Evolutionary conservation across 2,888 invertebrate genomes (phyloP), one percentile per base, ranked within the genome.

Genomic region (Nycteola revayana): DNA sequence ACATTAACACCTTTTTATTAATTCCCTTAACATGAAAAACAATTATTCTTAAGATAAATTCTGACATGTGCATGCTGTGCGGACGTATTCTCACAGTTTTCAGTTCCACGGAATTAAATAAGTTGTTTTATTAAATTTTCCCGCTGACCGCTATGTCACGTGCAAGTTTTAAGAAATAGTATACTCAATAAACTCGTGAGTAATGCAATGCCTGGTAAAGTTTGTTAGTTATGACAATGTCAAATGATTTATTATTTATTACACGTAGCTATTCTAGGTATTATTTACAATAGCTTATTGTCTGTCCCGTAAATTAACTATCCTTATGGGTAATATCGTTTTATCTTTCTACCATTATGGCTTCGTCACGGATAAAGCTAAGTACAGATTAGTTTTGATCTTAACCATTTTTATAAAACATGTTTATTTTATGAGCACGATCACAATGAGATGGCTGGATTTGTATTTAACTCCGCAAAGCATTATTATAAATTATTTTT

Each of bases 231-330:
- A 60, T 66, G 66, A 63, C 56, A 44, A 29, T 46, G 39, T 42
- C 33, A 47, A 62, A 59, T 64, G 57, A 66, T 67, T 66, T 65
- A 69, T 62, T 44, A 55, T 60, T 56, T 51, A 51, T 57, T 59
- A 53, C 51, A 44, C 43, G 49, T 55, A 54, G 52, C 49, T 49
- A 46, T 39, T 35, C 36, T 54, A 45, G 14, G 14, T 14, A 14
- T 14, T 14, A 14, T 27, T 43, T 36, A 37, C 9, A 26, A 24
- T 37, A 40, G 52, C 36, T 54, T 56, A 63, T 58, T 60, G 57
- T 64, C 43, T 47, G 45, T 53, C 45, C 51, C 36, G 45, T 44
- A 53, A 53, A 56, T 46, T 39, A 24, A 40, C 38, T 37, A 30
- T 45, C 42, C 42, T 35, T 49, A 33, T 33, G 25, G 32, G 32